Evolutionary conservation across 2,113 vertebrate species (phyloP).

Genomic region (Benitochromis conjunctus): DNA sequence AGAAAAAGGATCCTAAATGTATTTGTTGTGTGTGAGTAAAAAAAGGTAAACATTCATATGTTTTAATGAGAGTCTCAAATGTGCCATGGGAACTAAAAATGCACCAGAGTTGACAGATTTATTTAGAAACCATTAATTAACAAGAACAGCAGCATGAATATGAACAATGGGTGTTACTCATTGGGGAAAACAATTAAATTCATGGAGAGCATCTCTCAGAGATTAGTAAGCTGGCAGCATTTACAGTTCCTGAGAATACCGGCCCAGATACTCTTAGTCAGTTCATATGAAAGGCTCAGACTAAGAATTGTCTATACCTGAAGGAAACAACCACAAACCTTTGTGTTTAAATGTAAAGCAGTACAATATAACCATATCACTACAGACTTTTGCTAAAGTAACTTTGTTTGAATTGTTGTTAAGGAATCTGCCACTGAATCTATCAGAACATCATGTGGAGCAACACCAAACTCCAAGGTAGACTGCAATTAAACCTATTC

Average conservation of each 20-base stretch:
- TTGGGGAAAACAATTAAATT: not conserved
- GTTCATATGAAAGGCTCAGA: not conserved
- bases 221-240: not conserved
- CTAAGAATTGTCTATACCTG: not conserved
- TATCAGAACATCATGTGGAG: not conserved
- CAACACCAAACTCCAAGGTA: constrained; percentile 18
- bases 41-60: not conserved
- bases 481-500: not conserved
- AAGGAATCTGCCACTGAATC: not conserved
- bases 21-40: not conserved
- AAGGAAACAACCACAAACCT: not conserved
- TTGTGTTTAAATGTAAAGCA: not conserved
- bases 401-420: not conserved
- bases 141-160: not conserved
- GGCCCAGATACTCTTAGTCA: not conserved
- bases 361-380: not conserved
- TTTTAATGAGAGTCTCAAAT: not conserved
- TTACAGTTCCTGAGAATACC: not conserved
- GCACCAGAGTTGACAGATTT: not conserved
- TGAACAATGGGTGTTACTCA: not conserved
- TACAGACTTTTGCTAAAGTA: not conserved
- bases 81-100: not conserved
- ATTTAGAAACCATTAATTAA: not conserved
- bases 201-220: not conserved
- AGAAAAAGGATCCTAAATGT: not conserved